phyloP scores from a whole-genome alignment of 2,113 vertebrate species.

The Chionis minor region DNA sequence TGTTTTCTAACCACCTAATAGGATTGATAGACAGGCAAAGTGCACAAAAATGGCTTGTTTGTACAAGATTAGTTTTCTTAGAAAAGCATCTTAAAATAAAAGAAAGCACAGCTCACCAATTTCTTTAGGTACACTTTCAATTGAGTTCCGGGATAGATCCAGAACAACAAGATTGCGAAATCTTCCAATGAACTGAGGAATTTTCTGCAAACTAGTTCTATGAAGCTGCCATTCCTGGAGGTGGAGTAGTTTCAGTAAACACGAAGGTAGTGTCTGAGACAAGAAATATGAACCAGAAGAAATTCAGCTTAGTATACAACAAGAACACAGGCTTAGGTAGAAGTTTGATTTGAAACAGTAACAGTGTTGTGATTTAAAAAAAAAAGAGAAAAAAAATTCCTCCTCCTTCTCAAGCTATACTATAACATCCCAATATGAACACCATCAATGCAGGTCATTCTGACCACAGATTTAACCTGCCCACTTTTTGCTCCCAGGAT shows the following conservation, averaged over 20 bases:
- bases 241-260: conserved; percentile 83
- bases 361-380: not conserved
- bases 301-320: not conserved
- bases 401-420: not conserved
- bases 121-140: conserved; percentile 85
- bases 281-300: not conserved
- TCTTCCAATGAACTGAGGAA: conserved; percentile 87
- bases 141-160: conserved; percentile 88
- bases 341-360: not conserved
- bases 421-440: not conserved
- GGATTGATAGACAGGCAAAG: not conserved
- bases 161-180: conserved; percentile 89
- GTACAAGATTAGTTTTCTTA: not conserved
- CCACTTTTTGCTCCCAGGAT: not conserved
- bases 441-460: not conserved
- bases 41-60: not conserved
- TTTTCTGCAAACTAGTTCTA: conserved; percentile 84
- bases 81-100: not conserved
- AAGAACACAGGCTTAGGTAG: not conserved
- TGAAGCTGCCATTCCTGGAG: conserved; percentile 96
- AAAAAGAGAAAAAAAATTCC: too few relatives aligned
- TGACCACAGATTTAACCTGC: not conserved
- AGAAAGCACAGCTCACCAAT: conserved; percentile 81
- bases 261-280: conserved; percentile 84
- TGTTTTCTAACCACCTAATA: not conserved